A percentile compares a stretch with the other conserved stretches of the same genome.
Conservation (phyloP, 2,888 invertebrate species). For the Eristalinus aeneus region DNA sequence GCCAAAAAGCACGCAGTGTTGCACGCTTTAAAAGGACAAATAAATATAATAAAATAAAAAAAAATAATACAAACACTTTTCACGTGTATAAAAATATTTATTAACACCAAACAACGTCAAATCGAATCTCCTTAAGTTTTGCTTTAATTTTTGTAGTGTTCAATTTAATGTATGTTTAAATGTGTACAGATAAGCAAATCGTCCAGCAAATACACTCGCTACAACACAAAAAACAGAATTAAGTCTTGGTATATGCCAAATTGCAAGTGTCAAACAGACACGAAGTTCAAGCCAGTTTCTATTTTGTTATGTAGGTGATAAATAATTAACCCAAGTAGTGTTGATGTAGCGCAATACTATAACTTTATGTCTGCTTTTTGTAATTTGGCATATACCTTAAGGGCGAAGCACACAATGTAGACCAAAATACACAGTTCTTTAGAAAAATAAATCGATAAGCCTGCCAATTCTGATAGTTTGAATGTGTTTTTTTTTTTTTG, state of each 20-base stretch:
- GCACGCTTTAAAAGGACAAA: constrained; percentile 39
- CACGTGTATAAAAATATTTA: neutral
- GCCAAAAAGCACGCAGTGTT: constrained; percentile 25
- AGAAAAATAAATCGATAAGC: constrained; percentile 11
- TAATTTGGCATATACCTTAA: constrained; percentile 73
- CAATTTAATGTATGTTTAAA: constrained; percentile 80
- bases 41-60: too few relatives aligned
- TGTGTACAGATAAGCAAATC: constrained; percentile 80
- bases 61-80: constrained; percentile 11
- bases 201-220: constrained; percentile 72
- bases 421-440: neutral
- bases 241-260: constrained; percentile 72
- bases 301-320: constrained; percentile 2
- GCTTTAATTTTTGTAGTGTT: constrained; percentile 81
- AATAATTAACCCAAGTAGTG: constrained; percentile 32
- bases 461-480: constrained; percentile 16
- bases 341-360: constrained; percentile 18
- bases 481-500: neutral
- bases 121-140: constrained; percentile 80
- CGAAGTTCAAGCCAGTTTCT: constrained; percentile 23
- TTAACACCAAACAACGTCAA: constrained; percentile 13
- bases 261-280: constrained; percentile 71
- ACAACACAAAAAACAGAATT: constrained; percentile 51
- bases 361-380: constrained; percentile 73
- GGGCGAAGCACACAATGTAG: constrained; percentile 43